Percentiles rank a stretch among this genome's conserved stretches.
phyloP scores from a whole-genome alignment of 2,888 invertebrate genomes.

The Aspidapion aeneum region DNA sequence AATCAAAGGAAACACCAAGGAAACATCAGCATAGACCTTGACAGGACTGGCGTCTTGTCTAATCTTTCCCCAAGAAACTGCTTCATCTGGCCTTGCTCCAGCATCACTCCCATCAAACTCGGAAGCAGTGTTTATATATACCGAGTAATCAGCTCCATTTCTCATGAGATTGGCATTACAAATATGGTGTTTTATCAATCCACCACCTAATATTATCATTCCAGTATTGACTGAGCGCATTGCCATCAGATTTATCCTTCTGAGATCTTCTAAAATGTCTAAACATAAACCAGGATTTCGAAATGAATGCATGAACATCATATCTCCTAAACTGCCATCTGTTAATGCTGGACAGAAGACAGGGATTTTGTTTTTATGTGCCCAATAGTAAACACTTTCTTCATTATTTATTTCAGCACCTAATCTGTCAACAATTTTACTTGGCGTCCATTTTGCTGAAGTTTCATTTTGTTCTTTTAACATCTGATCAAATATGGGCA shows the following conservation, averaged over 20 bases:
- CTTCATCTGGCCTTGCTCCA: constrained; percentile 97
- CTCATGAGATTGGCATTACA: constrained; percentile 57
- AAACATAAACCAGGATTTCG: constrained; percentile 88
- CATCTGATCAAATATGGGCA: constrained; percentile 90
- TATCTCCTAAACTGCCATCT: constrained; percentile 96
- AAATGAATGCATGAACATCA: constrained; percentile 98
- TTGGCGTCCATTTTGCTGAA: constrained; percentile 78
- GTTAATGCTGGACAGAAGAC: constrained; percentile 97
- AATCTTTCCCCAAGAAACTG: constrained; percentile 99
- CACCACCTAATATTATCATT: constrained; percentile 95
- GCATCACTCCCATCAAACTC: constrained; percentile 99
- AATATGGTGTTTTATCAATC: constrained; percentile 97
- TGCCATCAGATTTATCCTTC: constrained; percentile 89
- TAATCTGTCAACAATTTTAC: constrained; percentile 75
- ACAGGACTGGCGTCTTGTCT: constrained; percentile 82
- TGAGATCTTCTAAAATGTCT: constrained; percentile 86
- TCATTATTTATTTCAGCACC: constrained; percentile 89
- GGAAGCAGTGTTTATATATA: constrained; percentile 91
- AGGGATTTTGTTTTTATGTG: constrained; percentile 93
- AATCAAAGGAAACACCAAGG: constrained; percentile 88
- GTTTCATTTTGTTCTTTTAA: constrained; percentile 78
- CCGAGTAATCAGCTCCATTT: constrained; percentile 94
- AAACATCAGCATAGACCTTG: constrained; percentile 92
- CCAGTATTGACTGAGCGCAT: constrained; percentile 92
- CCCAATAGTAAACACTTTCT: constrained; percentile 96